Evolutionary conservation across 2,113 vertebrate genomes (phyloP), one percentile per base, ranked within the genome.

Genomic region (Hylia prasina): DNA sequence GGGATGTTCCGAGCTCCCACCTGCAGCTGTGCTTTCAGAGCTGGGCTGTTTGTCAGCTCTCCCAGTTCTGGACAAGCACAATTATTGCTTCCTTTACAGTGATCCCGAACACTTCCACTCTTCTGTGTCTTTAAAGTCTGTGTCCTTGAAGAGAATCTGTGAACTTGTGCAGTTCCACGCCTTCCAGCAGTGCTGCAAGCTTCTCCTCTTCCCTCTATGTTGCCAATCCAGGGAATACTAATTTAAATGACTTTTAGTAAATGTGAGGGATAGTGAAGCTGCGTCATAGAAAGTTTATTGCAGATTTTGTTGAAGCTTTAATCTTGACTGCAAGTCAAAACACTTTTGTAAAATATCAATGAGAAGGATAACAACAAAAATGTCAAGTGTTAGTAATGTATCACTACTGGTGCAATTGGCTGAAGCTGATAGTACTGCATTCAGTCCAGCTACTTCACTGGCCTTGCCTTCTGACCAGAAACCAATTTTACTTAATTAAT

Each of bases 401-500:
- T 68, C 61, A 64, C 76, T 97, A 15, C 90, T 93, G 93, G 89
- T 93, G 89, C 93, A 91, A 90, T 54, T 94, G 94, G 79, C 47
- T 84, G 87, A 92, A 97, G 79, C 81, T 89, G 89, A 95, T 95
- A 96, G 79, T 83, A 54, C 94, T 95, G 72, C 88, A 77, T 93
- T 82, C 92, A 91, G 95, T 71, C 93, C 95, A 72, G 90, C 69
- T 53, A 82, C 92, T 78, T 93, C 95, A 78, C 80, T 94, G 87
- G 83, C 91, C 87, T 95, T 97, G 95, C 96, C 96, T 97, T 97
- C 96, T 98, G 97, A 98, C 95, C 97, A 97, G 96, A 96, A 97
- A 97, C 88, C 87, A 93, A 87, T 97, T 97, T 95, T 98, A 83
- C 94, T 96, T 98, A 92, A 96, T 98, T 98, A 98, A 98, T 98